Percentiles rank a stretch among this genome's conserved stretches.
phyloP scores from a whole-genome alignment of 2,888 invertebrate genomes.

The Tridacna gigas region DNA sequence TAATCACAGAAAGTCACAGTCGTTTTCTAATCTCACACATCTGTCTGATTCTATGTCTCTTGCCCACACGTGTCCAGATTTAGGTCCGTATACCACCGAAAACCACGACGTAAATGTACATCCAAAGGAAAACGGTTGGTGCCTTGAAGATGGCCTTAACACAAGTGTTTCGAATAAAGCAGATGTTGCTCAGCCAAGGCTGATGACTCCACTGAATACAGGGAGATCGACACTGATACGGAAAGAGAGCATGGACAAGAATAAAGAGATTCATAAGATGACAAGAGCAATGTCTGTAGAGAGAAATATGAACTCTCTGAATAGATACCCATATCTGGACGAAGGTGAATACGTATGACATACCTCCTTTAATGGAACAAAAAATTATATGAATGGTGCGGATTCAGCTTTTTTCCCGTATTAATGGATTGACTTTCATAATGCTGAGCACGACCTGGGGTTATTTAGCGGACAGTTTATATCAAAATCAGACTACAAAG shows the following conservation, averaged over 20 bases:
- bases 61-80: constrained; percentile 29
- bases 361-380: not conserved
- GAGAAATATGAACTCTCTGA: constrained; percentile 60
- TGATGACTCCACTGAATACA: constrained; percentile 78
- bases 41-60: constrained; percentile 31
- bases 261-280: constrained; percentile 51
- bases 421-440: too few species aligned
- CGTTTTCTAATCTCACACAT: constrained; percentile 67
- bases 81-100: constrained; percentile 38
- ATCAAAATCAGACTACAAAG: too few species aligned
- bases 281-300: constrained; percentile 69
- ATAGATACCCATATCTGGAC: constrained; percentile 43
- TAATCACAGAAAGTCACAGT: constrained; percentile 68
- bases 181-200: constrained; percentile 75
- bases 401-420: too few species aligned
- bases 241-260: constrained; percentile 66
- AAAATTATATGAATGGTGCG: not conserved
- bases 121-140: constrained; percentile 56
- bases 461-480: too few species aligned
- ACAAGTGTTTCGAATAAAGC: constrained; percentile 60
- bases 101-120: constrained; percentile 36
- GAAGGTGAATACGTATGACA: constrained; percentile 69
- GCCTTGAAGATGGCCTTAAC: constrained; percentile 57
- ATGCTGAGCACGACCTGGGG: too few species aligned
- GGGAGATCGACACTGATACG: constrained; percentile 76